Evolutionary conservation across 2,888 invertebrate species (phyloP).

Genomic region (Aquatica leii): DNA sequence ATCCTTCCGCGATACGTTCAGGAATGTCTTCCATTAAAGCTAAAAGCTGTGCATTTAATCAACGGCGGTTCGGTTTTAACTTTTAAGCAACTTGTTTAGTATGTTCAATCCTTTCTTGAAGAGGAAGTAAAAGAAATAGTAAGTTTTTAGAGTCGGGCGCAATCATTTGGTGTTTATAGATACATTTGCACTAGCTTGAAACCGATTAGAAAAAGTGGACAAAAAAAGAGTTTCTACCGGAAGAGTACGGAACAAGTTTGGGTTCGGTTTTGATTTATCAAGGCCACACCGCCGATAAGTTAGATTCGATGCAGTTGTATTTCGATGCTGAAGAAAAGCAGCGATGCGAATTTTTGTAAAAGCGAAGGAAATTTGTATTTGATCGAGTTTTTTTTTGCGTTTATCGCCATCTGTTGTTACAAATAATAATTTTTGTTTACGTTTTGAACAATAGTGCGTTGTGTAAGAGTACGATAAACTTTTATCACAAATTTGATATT

Average conservation of each 20-base stretch:
- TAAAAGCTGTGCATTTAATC: conserved; percentile 72
- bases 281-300: conserved; percentile 46
- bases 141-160: conserved; percentile 41
- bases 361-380: too few species aligned
- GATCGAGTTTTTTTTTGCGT: too few species aligned
- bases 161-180: conserved; percentile 54
- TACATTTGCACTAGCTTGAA: conserved; percentile 68
- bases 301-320: conserved; percentile 39
- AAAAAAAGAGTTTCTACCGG: conserved; percentile 66
- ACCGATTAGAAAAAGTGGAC: conserved; percentile 66
- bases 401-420: too few species aligned
- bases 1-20: conserved; percentile 74
- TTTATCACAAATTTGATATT: too few species aligned
- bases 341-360: too few species aligned
- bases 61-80: conserved; percentile 64
- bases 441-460: too few species aligned
- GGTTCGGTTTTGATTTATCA: conserved; percentile 46
- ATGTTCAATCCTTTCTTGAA: conserved; percentile 69
- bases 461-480: too few species aligned
- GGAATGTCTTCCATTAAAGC: conserved; percentile 72
- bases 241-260: conserved; percentile 70
- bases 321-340: conserved; percentile 38
- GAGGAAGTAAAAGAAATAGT: conserved; percentile 42
- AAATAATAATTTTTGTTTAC: too few species aligned
- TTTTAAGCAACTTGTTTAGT: conserved; percentile 59